These are phyloP conservation scores for Grantiella picta DNA, from an alignment of 2,113 vertebrate species.

Conservation along the genomic window DNA sequence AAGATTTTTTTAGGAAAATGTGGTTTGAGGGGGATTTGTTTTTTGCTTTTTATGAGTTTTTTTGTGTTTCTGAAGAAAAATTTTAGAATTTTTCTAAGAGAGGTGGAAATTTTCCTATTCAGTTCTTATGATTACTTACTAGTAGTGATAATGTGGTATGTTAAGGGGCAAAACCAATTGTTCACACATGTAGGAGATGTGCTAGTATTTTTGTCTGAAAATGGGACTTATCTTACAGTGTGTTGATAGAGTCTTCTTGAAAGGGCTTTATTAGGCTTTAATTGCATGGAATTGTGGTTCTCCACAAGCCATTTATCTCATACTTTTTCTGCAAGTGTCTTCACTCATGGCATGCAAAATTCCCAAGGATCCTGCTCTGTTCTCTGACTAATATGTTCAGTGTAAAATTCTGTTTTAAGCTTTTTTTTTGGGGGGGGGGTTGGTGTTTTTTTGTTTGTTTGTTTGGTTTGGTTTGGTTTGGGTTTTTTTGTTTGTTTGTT, in stretches of 20 bases:
- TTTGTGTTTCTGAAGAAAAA: background rate
- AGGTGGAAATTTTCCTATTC: background rate
- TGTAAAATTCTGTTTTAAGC: constrained; percentile 13
- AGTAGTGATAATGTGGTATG: background rate
- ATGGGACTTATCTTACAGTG: background rate
- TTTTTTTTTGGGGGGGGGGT: background rate
- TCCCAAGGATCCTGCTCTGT: background rate
- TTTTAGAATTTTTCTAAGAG: background rate
- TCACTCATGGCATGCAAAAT: background rate
- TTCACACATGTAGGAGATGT: background rate
- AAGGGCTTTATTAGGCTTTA: background rate
- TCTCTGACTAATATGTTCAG: background rate
- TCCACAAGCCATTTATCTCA: background rate
- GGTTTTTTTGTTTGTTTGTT: background rate
- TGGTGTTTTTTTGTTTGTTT: no score
- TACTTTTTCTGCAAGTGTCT: background rate
- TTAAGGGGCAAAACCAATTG: background rate
- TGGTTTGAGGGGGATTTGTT: background rate
- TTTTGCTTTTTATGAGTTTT: no score
- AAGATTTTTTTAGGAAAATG: background rate
- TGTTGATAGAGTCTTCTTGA: background rate
- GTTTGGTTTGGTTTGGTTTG: no score
- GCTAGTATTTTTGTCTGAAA: background rate
- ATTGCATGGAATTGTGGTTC: background rate
- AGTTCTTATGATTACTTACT: background rate